Evolutionary conservation across 2,888 invertebrate genomes (phyloP).

Genomic region (Hirtodrosophila duncani): DNA sequence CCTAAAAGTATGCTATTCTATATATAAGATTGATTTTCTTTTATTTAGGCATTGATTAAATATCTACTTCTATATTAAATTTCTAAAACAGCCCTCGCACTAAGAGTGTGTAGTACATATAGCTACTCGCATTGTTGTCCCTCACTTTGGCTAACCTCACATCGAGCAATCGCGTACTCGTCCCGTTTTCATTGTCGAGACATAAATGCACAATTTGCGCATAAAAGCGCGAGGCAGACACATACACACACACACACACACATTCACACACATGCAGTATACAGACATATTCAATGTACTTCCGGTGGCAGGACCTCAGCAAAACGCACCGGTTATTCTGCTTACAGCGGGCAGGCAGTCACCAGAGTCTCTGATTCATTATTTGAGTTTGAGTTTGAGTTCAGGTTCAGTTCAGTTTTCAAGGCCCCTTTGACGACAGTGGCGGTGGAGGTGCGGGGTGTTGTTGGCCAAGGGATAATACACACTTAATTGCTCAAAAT

Average conservation of each 20-base stretch:
- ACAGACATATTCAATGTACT: slow-evolving; percentile 62
- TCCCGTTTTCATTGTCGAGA: slow-evolving; percentile 66
- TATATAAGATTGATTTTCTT: no score
- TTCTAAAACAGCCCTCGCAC: no score
- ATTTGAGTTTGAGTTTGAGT: slow-evolving; percentile 40
- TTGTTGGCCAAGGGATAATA: slow-evolving; percentile 62
- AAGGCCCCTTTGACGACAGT: slow-evolving; percentile 70
- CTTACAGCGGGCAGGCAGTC: background rate
- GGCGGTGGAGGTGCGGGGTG: no score
- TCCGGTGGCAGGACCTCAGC: slow-evolving; percentile 65
- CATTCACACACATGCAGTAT: no score
- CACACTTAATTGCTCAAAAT: slow-evolving; percentile 75
- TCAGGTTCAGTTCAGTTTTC: slow-evolving; percentile 58
- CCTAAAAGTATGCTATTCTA: no score
- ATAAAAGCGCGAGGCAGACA: slow-evolving; percentile 53
- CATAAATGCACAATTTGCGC: slow-evolving; percentile 70
- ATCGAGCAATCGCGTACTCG: slow-evolving; percentile 46
- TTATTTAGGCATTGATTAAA: no score
- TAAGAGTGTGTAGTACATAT: no score
- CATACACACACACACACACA: slow-evolving; percentile 14
- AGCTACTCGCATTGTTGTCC: background rate
- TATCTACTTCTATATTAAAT: no score
- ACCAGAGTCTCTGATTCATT: slow-evolving; percentile 1
- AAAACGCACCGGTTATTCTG: slow-evolving; percentile 17
- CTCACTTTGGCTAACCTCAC: slow-evolving; percentile 22